Base-by-base conservation (phyloP, 2,888 invertebrate species). In the Trissolcus japonicus region DNA sequence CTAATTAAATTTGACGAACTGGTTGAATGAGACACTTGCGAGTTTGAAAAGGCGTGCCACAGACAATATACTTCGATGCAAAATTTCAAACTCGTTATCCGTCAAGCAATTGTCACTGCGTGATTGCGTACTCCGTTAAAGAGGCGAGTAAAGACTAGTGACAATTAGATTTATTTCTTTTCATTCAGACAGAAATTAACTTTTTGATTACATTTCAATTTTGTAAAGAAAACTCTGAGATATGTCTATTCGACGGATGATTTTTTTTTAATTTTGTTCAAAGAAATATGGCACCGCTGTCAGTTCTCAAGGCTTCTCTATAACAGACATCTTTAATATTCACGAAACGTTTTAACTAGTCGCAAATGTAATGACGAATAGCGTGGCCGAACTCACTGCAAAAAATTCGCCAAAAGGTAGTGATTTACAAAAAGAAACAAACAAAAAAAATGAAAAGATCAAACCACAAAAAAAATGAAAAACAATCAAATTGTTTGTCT, bases 1-100 rank as follows among this genome's bases (percentile, higher is more conserved):
- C 56, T 71, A 76, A 71, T 76, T 76, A 76, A 76, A 77, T 73
- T 69, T 73, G 77, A 73, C 73, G 56, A 69, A 73, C 77, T 68
- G 68, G 35, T 56, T 48, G 68, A 73, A 77, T 62, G 61, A 59
- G 72, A 67, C 59, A 59, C 67, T 71, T 51, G 43, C 54, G 16
- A 16, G 46, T 55, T 19, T 76, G 65, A 60, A 63, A 65, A 75
- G 75, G 59, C 48, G 61, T 59, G 75, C 50, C 63, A 57, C 6
- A 54, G 55, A 55, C 55, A 11, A 35, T 68, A 54, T 50, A 62
- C 60, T 68, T 75, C 67, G 53, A 65, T 69, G 68, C 69, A 60
- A 76, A 69, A 57, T 40, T 53, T 4, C 13, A 53, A 62, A 51
- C 62, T 29, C 25, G 46, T 50, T 48, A 53, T 48, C 29, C 65